Evolutionary conservation across 2,888 invertebrate species (phyloP), one percentile per base, ranked within the genome.

Genomic region (Xestia c-nigrum): DNA sequence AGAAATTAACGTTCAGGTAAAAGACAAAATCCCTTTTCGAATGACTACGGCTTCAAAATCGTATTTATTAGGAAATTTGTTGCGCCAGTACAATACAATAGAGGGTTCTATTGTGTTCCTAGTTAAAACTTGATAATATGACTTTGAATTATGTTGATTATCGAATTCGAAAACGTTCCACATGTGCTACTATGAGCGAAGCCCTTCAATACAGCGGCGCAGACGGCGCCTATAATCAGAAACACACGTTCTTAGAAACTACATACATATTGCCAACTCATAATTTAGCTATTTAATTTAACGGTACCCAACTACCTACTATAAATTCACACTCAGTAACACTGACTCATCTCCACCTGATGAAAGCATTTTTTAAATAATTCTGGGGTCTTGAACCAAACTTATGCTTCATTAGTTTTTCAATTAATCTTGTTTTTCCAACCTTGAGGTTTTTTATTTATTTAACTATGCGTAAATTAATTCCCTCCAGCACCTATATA

Each of bases 281-380:
- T 67, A 7, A 63, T 52, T 24, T 52, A 78, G n/a, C 61, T 83
- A 83, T 83, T 69, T 46, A 61, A 61, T 21, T 3, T 65, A 83
- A 78, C 81, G 59, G 55, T 76, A 46, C n/a, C 7, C n/a, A n/a
- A n/a, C 64, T 63, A 63, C 66, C 61, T 73, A 47, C 31, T 73
- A 46, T 46, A 70, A 70, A 63, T 78, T 83, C 79, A 57, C 50
- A 46, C 21, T 46, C 52, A 64, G 3, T 50, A 52, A 52, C 38
- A 70, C 69, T 82, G 81, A 82, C 63, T 83, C 81, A 82, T 74
- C 67, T 59, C 10, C 16, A 6, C 0, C 55, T 57, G 69, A 70
- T 63, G 14, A 38, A 57, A 64, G 16, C 14, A 50, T 61, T 21
- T 63, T 55, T 55, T 47, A 64, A 10, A 7, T 31, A 5, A 14